Evolutionary conservation across 2,888 invertebrate genomes (phyloP), one percentile per base, ranked within the genome.

Genomic region (Eupeodes luniger): DNA sequence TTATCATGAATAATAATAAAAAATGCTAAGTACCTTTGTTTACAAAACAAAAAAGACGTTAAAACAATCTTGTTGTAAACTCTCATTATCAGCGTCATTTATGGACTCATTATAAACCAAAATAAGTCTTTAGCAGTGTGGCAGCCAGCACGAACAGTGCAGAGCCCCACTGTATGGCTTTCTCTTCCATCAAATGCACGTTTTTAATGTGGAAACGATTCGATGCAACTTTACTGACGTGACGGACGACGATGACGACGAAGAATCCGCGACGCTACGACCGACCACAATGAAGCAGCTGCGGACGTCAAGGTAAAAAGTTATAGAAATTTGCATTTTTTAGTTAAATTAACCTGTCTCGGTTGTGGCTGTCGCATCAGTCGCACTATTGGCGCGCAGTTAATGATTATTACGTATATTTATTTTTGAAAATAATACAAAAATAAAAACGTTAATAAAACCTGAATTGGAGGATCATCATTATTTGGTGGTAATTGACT

Each of bases 291-390:
- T 27, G 27, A 27, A 27, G 12, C n/a, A 44, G 40, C 44, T 49
- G 49, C 3, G 27, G 19, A 69, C 47, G 9, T 10, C 34, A 67
- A 6, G n/a, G 34, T 2, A 67, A 57, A 19, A 59, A 67, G 74
- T 27, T 27, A 27, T 40, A 62, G 77, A 77, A 81, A 87, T 87
- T 87, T 82, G 64, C 79, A 86, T 82, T 72, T 55, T 76, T 72
- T 14, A 80, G 72, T 70, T 76, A 83, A 87, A 74, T 77, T 80
- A 47, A 49, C 66, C 34, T 59, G 76, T 27, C 27, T 27, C 27
- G 27, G 27, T 27, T 27, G 27, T 27, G 27, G 27, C 27, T 27
- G 27, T 27, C 27, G 27, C 27, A 27, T 27, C 27, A 27, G 27
- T 67, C 67, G 83, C 19, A 57, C 27, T 77, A 64, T 27, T 51